A percentile compares a stretch with the other conserved stretches of the same genome.
Evolutionary conservation across 2,113 vertebrate genomes (phyloP).

Genomic region (Maccullochella peelii): DNA sequence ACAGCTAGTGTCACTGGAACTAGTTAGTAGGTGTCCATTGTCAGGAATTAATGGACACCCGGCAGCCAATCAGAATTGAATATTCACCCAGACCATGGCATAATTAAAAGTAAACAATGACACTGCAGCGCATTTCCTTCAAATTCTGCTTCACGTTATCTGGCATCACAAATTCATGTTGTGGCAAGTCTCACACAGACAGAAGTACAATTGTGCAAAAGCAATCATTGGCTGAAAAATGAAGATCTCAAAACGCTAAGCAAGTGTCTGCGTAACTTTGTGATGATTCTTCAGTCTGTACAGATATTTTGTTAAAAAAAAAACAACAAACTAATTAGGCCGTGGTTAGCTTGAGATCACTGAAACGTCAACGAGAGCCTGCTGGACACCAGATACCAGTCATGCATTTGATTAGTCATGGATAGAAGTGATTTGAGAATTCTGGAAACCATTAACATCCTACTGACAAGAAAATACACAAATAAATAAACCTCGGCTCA

Average conservation of each 20-base stretch:
- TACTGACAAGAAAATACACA: not conserved
- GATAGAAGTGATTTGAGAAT: not conserved
- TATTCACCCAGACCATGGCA: too few species aligned
- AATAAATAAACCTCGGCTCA: slow-evolving; percentile 77
- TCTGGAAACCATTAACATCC: not conserved
- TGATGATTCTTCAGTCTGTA: not conserved
- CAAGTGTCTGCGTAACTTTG: not conserved
- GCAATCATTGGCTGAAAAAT: not conserved
- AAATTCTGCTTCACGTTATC: not conserved
- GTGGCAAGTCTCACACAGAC: not conserved
- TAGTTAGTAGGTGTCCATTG: too few species aligned
- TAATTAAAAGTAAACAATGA: not conserved
- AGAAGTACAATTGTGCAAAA: not conserved
- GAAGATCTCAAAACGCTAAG: not conserved
- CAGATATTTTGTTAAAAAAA: not conserved
- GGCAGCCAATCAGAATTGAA: too few species aligned
- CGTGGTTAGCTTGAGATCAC: too few species aligned
- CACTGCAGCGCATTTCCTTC: not conserved
- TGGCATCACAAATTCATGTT: slow-evolving; percentile 27
- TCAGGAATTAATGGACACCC: too few species aligned
- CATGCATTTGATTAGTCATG: not conserved
- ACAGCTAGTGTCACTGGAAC: too few species aligned
- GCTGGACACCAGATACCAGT: not conserved
- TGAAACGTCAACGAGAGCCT: too few species aligned
- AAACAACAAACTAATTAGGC: not conserved